Percentiles rank a stretch among this genome's conserved stretches.
Conservation (phyloP, 2,113 vertebrate genomes). For the Lepus timidus region DNA sequence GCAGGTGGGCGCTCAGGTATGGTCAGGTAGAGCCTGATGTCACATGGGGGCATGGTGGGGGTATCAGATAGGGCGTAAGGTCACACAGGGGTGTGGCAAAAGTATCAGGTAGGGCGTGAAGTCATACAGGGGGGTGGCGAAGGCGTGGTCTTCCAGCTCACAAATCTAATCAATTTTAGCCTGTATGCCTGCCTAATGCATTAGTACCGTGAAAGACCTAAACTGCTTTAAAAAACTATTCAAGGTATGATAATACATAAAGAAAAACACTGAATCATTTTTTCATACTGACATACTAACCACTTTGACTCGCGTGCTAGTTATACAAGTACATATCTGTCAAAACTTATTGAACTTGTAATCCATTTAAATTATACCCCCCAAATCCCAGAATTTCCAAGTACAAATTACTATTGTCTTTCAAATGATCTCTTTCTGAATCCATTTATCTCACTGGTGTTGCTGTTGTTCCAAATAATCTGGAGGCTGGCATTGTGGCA, state of each 20-base stretch:
- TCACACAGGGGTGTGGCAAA: no score
- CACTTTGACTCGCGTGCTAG: not conserved
- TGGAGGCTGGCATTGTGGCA: no score
- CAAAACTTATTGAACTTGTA: not conserved
- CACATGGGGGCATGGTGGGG: no score
- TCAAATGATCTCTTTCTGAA: not conserved
- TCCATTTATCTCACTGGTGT: not conserved
- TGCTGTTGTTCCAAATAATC: not conserved
- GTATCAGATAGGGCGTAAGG: no score
- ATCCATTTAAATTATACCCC: not conserved
- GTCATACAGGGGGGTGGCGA: no score
- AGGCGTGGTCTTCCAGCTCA: no score
- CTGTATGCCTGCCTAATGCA: no score
- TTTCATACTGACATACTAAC: not conserved
- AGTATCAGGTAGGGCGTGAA: no score
- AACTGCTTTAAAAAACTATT: not conserved
- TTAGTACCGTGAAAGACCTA: not conserved
- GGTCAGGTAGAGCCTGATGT: no score
- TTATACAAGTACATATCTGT: not conserved
- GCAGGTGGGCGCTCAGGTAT: no score
- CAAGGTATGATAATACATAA: not conserved
- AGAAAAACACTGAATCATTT: not conserved
- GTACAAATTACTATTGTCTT: not conserved
- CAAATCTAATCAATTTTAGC: no score
- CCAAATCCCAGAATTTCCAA: not conserved